Base-by-base conservation (phyloP, 1,140 invertebrate genomes). In the Leptinotarsa texana region DNA sequence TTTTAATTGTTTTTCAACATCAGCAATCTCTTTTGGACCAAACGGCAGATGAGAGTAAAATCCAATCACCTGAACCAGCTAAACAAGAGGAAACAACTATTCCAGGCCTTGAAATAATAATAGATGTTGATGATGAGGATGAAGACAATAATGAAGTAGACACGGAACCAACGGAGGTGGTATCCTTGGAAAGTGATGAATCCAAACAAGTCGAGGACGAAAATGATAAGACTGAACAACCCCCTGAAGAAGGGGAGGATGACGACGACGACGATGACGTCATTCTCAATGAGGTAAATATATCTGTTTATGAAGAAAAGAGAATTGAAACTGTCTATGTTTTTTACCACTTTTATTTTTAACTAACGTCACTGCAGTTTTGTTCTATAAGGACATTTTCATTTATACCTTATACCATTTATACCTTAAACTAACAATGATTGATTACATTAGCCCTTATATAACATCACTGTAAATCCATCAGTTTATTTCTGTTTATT, bases 231-330 rank as follows among this genome's bases (percentile, higher is more conserved):
- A 85, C 86, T 48, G 84, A 83, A n/a, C 74, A 77, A 62, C 61
- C 76, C 11, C 81, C 84, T n/a, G 87, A 88, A n/a, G 73, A 71
- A 1, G 88, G 90, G 77, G 86, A 86, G 11, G 76, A 77, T 15
- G 79, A 82, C 48, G 77, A 84, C 13, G 86, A 88, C 8, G 86
- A 89, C 71, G 89, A 89, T 72, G 88, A 90, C 79, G 88, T 90
- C 22, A 89, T 90, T 71, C 86, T 90, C 49, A 90, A 89, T 75
- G 85, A 80, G 72, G 79, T 70, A 65, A 75, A n/a, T 48, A 69
- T 27, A 27, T 27, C 4, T 27, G 27, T 27, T 27, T 27, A 6
- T 27, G 27, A 27, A 27, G 27, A 27, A 27, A 27, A 27, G 27
- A 27, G 27, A 27, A 69, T 69, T 69, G 0, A 42, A 13, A 27